Conservation (phyloP, 2,797 vertebrate species). For the Acanthurus lineatus region DNA sequence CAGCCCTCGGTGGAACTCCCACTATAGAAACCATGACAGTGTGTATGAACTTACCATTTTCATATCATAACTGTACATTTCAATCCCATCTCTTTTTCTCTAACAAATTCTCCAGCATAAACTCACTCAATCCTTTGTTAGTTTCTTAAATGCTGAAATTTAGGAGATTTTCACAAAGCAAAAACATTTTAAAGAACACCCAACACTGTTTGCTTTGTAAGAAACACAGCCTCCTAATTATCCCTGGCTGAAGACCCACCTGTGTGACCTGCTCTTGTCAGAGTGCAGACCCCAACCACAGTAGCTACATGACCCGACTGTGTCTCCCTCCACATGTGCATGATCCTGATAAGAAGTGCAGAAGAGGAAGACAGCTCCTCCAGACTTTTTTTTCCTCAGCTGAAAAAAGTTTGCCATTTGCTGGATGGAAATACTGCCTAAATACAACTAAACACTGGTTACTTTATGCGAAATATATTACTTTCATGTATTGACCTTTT, state of each 20-base stretch:
- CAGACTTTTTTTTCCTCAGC: background rate
- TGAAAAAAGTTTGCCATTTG: background rate
- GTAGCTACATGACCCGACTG: constrained; percentile 19
- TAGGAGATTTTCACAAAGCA: background rate
- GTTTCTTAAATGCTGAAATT: background rate
- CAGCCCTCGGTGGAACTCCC: too few species aligned
- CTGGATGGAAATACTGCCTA: background rate
- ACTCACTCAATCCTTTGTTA: background rate
- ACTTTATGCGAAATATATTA: background rate
- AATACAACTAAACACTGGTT: background rate
- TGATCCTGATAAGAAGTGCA: constrained; percentile 43
- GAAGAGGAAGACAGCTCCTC: constrained; percentile 24
- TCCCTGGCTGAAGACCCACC: constrained; percentile 12
- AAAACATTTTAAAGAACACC: constrained; percentile 11
- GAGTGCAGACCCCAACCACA: constrained; percentile 2
- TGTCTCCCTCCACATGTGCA: constrained; percentile 38
- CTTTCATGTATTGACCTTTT: background rate
- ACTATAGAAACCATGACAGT: too few species aligned
- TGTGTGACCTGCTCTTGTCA: constrained; percentile 44
- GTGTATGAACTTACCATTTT: too few species aligned
- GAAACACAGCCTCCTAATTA: constrained; percentile 25
- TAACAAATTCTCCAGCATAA: background rate
- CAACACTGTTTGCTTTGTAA: constrained; percentile 1
- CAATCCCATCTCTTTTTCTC: background rate
- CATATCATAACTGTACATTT: background rate